These are phyloP conservation scores for Chironomus striatipennis DNA, from an alignment of 1,140 invertebrate genomes.

Conservation along the genomic window DNA sequence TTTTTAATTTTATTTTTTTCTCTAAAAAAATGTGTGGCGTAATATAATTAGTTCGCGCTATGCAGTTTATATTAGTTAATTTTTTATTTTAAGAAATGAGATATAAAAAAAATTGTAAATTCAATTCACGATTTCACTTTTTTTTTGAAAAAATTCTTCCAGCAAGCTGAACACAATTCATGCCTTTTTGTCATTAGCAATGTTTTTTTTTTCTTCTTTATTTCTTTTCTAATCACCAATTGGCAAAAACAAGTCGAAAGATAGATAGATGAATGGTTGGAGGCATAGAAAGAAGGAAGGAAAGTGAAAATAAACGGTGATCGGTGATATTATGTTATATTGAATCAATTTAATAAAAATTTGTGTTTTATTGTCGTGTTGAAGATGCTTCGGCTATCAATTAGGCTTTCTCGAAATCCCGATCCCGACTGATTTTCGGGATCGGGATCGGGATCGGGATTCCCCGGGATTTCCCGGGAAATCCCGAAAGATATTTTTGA, in stretches of 20 bases:
- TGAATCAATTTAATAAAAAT: too few species aligned
- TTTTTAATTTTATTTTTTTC: not conserved
- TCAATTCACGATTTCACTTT: slow-evolving; percentile 21
- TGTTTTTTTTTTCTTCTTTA: not conserved
- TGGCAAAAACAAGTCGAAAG: not conserved
- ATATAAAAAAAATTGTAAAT: slow-evolving; percentile 19
- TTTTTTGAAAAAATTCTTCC: slow-evolving; percentile 17
- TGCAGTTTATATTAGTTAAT: not conserved
- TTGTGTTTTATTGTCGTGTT: too few species aligned
- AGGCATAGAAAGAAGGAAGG: not conserved
- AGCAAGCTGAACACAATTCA: too few species aligned
- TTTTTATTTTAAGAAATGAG: slow-evolving; percentile 16
- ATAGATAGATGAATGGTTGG: not conserved
- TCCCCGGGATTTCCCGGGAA: too few species aligned
- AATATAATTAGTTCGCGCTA: slow-evolving; percentile 1
- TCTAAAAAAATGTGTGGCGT: not conserved
- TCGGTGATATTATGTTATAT: not conserved
- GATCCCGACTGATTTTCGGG: too few species aligned
- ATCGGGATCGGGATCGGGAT: too few species aligned
- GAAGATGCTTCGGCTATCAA: not conserved
- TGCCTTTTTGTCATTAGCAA: not conserved
- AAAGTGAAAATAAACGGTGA: not conserved
- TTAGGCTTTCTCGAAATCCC: too few species aligned
- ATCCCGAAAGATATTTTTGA: too few species aligned
- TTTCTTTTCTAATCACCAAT: not conserved